Evolutionary conservation across 2,888 invertebrate genomes (phyloP), one percentile per base, ranked within the genome.

Genomic region (Tineola bisselliella): DNA sequence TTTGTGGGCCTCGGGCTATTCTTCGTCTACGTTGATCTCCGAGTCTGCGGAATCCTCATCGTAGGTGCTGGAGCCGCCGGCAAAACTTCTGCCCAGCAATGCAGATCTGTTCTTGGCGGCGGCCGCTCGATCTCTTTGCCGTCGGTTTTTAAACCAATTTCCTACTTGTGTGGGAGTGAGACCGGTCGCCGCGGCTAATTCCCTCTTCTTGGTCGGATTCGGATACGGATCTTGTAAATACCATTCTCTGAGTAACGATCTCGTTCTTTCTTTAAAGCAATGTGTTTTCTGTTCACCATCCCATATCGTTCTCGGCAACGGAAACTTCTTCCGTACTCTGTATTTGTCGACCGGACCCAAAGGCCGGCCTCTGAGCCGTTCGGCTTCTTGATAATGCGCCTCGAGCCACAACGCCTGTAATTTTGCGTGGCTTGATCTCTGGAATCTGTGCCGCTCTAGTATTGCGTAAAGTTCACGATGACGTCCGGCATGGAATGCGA

Each of bases 241-340:
- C 97, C 98, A 99, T 88, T 99, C 99, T 64, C 99, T 88, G 66
- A 99, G 89, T 67, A 98, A 88, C 70, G 96, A 96, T 68, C 99
- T 88, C 74, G 99, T 99, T 66, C 98, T 88, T 87, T 99, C 95
- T 84, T 99, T 99, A 89, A 99, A 99, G 86, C 99, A 99, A 84
- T 99, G 99, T 77, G 97, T 97, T 68, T 98, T 99, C 88, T 99
- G 99, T 80, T 99, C 99, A 63, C 99, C 99, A 82, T 99, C 99
- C 99, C 99, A 99, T 73, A 99, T 99, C 64, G 99, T 99, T 69
- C 97, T 88, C 61, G 99, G 98, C 72, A 99, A 87, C 18, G 99
- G 99, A 81, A 98, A 99, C 91, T 99, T 99, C 88, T 98, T 93
- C 64, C 99, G 90, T 62, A 99, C 98, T 64, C 92, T 84, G 79